Conservation (phyloP, 2,888 invertebrate species). For the Pyrgus malvae region DNA sequence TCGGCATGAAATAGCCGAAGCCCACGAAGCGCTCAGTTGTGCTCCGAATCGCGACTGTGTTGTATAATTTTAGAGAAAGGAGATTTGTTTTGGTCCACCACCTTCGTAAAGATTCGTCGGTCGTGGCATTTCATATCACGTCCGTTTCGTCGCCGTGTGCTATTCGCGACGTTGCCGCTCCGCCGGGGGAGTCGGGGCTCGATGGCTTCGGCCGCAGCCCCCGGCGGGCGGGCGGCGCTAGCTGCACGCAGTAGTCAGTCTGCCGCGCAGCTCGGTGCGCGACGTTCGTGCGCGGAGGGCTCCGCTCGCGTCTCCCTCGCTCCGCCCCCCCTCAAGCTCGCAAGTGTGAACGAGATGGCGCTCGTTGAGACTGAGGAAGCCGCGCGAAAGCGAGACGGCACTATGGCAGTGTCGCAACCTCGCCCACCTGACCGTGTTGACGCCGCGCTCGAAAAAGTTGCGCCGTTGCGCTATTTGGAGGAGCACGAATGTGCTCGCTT, state of each 20-base stretch:
- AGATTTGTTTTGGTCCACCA: conserved; percentile 80
- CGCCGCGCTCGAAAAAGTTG: conserved; percentile 81
- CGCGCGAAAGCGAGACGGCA: conserved; percentile 51
- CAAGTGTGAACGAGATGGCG: conserved; percentile 63
- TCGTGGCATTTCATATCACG: conserved; percentile 74
- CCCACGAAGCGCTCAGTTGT: conserved; percentile 43
- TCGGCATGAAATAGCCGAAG: conserved; percentile 53
- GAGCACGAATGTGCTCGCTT: conserved; percentile 76
- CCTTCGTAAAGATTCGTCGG: conserved; percentile 62
- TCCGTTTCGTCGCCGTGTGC: conserved; percentile 70
- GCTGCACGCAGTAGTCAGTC: conserved; percentile 68
- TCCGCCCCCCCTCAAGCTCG: conserved; percentile 40
- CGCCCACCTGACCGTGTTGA: conserved; percentile 82
- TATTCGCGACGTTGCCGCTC: conserved; percentile 75
- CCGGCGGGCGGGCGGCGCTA: conserved; percentile 46
- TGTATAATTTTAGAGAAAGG: conserved; percentile 81
- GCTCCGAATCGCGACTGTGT: conserved; percentile 62
- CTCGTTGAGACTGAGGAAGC: conserved; percentile 45
- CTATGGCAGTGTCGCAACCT: conserved; percentile 80
- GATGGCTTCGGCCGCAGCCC: conserved; percentile 54
- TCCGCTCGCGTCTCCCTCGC: conserved; percentile 58
- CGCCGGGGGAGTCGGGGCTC: conserved; percentile 46
- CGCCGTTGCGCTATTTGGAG: conserved; percentile 81
- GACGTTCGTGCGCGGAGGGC: conserved; percentile 76
- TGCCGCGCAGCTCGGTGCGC: conserved; percentile 80